Percentiles rank a stretch among this genome's conserved stretches.
phyloP scores from a whole-genome alignment of 2,888 invertebrate species.

The Brenthis ino region DNA sequence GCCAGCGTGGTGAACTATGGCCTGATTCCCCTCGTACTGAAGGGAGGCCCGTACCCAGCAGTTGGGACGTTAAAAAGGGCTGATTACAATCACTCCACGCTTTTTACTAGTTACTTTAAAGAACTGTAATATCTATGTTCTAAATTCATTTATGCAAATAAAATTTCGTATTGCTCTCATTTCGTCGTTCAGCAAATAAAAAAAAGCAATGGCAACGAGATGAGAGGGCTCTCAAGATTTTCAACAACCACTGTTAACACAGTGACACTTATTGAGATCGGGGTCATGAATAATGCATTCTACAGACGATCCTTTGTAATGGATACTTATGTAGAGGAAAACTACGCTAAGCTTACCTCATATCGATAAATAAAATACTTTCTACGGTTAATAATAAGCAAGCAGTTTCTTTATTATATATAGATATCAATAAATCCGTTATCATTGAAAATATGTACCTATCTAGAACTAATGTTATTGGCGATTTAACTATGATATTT shows the following conservation, averaged over 20 bases:
- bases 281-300: constrained; percentile 61
- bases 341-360: constrained; percentile 13
- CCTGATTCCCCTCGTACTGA: no score
- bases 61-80: no score
- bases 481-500: no score
- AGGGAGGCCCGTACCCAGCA: no score
- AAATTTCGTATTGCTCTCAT: constrained; percentile 18
- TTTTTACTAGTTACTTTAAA: not conserved
- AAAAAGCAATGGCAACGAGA: constrained; percentile 33
- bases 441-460: no score
- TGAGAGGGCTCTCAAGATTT: constrained; percentile 48
- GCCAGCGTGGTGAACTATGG: no score
- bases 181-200: constrained; percentile 37
- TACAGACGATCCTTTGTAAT: constrained; percentile 27
- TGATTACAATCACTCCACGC: no score
- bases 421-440: no score
- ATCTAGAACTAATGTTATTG: no score
- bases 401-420: not conserved
- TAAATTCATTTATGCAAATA: constrained; percentile 24
- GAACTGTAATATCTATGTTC: constrained; percentile 19
- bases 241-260: constrained; percentile 56
- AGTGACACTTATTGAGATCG: constrained; percentile 62
- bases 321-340: constrained; percentile 12
- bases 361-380: constrained; percentile 10
- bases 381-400: not conserved